Evolutionary conservation across 2,113 vertebrate genomes (phyloP).

Genomic region (Bostrychus sinensis): DNA sequence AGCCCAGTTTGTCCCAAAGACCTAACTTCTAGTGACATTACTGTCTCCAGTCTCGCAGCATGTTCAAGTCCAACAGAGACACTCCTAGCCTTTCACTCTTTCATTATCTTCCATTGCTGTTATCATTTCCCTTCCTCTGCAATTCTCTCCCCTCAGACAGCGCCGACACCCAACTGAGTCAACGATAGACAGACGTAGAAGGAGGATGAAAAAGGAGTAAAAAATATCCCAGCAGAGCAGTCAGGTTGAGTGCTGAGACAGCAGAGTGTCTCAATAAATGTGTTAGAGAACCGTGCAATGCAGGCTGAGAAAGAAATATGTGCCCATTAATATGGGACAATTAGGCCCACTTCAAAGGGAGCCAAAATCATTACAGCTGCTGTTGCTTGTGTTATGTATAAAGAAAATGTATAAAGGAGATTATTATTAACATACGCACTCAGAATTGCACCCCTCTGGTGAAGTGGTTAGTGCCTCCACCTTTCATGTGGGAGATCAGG

Average conservation of each 20-base stretch:
- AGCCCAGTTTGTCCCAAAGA: too few relatives aligned
- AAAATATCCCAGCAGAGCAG: conserved; percentile 19
- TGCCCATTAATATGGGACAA: conserved; percentile 38
- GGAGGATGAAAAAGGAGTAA: conserved; percentile 25
- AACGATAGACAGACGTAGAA: conserved; percentile 3
- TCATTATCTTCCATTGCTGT: conserved; percentile 36
- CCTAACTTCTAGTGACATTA: not conserved
- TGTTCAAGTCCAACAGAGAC: conserved; percentile 26
- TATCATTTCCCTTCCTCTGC: conserved; percentile 46
- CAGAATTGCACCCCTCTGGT: too few relatives aligned
- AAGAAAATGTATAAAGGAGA: not conserved
- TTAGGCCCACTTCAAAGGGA: conserved; percentile 22
- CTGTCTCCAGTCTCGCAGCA: conserved; percentile 11
- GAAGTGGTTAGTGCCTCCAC: too few relatives aligned
- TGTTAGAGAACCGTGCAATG: conserved; percentile 5
- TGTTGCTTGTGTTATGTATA: conserved; percentile 3
- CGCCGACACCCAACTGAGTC: conserved; percentile 35
- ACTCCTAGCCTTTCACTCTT: conserved; percentile 22
- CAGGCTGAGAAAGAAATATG: conserved; percentile 4
- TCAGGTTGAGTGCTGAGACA: conserved; percentile 48
- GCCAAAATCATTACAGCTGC: conserved; percentile 16
- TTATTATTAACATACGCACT: too few relatives aligned
- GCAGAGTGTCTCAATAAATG: conserved; percentile 41
- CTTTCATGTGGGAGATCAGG: too few relatives aligned
- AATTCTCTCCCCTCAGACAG: conserved; percentile 40